These are phyloP conservation scores for Sitobion miscanthi DNA, from an alignment of 1,140 invertebrate genomes.

Conservation along the genomic window DNA sequence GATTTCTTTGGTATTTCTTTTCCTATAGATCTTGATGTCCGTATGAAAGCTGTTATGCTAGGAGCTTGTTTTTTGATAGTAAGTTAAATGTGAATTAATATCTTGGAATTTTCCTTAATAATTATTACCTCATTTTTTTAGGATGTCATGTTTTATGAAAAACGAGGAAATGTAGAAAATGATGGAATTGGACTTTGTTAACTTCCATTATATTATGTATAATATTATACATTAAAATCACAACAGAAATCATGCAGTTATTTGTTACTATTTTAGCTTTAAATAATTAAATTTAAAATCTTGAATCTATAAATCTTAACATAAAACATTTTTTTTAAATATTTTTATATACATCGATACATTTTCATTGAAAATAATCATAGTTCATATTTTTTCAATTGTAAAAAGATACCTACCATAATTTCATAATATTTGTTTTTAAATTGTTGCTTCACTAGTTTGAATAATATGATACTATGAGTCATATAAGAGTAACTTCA, in stretches of 20 bases:
- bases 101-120: neutral
- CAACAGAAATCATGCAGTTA: neutral
- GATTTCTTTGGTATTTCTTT: conserved; percentile 82
- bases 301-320: neutral
- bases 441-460: neutral
- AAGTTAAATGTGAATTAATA: conserved; percentile 62
- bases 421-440: neutral
- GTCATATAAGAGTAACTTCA: neutral
- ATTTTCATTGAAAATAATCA: neutral
- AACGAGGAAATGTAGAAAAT: conserved; percentile 32
- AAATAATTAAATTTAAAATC: neutral
- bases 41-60: conserved; percentile 80
- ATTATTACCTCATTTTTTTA: neutral
- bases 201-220: neutral
- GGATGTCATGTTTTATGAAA: conserved; percentile 53
- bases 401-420: no score
- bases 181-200: conserved; percentile 47
- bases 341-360: neutral
- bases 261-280: neutral
- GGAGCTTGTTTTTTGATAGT: conserved; percentile 78
- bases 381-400: neutral
- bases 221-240: neutral
- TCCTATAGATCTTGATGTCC: conserved; percentile 80
- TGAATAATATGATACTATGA: neutral
- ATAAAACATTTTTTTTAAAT: neutral